A percentile compares a stretch with the other conserved stretches of the same genome.
These are phyloP conservation scores for Melanotaenia trifasciata DNA, from an alignment of 2,797 vertebrate genomes.

Conservation along the genomic window DNA sequence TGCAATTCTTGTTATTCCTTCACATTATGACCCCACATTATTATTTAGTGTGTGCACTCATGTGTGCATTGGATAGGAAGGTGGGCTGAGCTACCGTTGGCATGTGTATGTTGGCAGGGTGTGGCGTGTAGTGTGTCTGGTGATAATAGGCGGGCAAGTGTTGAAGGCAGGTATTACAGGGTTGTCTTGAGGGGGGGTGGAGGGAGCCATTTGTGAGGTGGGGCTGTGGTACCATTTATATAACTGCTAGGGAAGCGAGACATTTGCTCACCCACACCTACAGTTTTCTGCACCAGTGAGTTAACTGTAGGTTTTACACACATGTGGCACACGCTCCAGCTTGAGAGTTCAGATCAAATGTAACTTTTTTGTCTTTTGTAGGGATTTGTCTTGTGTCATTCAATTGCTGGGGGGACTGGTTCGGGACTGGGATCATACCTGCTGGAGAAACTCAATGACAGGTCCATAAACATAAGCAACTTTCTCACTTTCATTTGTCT, in stretches of 20 bases:
- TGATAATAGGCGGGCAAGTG: slow-evolving; percentile 78
- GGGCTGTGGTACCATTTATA: slow-evolving; percentile 76
- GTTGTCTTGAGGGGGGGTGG: slow-evolving; percentile 55
- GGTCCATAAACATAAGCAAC: slow-evolving; percentile 77
- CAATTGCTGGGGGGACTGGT: slow-evolving; percentile 95
- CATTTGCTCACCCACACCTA: slow-evolving; percentile 79
- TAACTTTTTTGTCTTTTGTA: slow-evolving; percentile 65
- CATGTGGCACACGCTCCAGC: slow-evolving; percentile 54
- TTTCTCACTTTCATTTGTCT: background rate
- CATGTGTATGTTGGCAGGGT: slow-evolving; percentile 77
- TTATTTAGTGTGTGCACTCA: slow-evolving; percentile 68
- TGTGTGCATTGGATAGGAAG: slow-evolving; percentile 69
- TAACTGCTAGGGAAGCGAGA: slow-evolving; percentile 79
- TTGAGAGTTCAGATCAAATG: slow-evolving; percentile 42
- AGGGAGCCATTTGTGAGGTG: slow-evolving; percentile 76
- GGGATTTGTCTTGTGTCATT: slow-evolving; percentile 97
- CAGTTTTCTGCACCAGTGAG: slow-evolving; percentile 49
- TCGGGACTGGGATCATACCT: slow-evolving; percentile 95
- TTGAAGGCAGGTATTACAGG: slow-evolving; percentile 81
- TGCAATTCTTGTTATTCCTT: slow-evolving; percentile 73
- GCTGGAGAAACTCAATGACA: slow-evolving; percentile 95
- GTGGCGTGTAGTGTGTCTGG: slow-evolving; percentile 68
- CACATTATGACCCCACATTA: slow-evolving; percentile 77
- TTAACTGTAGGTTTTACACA: slow-evolving; percentile 51
- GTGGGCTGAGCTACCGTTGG: slow-evolving; percentile 63